phyloP scores from a whole-genome alignment of 2,113 vertebrate genomes.

The Saiga tatarica region DNA sequence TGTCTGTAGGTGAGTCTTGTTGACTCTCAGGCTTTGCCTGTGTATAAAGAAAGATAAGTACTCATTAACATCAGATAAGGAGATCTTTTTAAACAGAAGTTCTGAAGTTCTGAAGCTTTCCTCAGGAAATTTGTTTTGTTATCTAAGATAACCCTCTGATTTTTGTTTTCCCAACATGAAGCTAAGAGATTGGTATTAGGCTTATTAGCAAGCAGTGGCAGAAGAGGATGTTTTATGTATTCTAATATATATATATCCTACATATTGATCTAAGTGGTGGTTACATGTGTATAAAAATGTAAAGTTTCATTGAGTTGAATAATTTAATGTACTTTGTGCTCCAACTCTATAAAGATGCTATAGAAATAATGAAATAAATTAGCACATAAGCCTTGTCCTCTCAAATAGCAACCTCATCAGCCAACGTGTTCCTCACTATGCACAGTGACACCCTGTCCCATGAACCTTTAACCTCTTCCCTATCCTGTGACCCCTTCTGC shows the following conservation, averaged over 20 bases:
- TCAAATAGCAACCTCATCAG: background rate
- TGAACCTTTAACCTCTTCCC: background rate
- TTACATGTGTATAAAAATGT: background rate
- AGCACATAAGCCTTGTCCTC: background rate
- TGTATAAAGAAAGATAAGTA: background rate
- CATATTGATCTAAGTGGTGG: background rate
- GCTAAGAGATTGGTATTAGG: background rate
- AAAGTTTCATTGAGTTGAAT: background rate
- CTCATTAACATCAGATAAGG: background rate
- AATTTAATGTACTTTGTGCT: background rate
- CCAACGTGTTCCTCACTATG: background rate
- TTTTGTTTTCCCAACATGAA: background rate
- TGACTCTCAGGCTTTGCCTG: background rate
- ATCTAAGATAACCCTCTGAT: background rate
- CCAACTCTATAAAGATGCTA: background rate
- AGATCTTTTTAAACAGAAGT: background rate
- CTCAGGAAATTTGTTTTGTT: background rate
- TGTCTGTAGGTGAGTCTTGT: background rate
- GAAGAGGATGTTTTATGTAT: background rate
- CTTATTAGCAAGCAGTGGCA: background rate
- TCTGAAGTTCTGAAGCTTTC: background rate
- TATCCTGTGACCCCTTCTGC: background rate
- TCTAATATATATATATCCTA: background rate
- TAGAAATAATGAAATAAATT: background rate
- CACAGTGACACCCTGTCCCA: background rate